These are phyloP conservation scores for Cinclus cinclus DNA, from an alignment of 2,113 vertebrate genomes.

Conservation along the genomic window DNA sequence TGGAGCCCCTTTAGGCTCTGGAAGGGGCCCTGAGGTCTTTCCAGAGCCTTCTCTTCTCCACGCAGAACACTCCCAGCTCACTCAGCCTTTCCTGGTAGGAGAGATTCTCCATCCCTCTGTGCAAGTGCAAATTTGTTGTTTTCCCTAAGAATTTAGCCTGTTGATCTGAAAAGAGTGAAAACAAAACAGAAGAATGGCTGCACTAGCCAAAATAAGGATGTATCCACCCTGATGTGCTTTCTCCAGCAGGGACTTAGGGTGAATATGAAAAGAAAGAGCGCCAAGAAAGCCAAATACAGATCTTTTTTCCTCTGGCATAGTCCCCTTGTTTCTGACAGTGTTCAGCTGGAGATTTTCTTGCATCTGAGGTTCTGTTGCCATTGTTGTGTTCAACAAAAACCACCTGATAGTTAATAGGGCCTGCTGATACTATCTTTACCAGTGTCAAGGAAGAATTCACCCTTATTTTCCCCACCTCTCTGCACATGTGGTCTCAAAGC, in stretches of 20 bases:
- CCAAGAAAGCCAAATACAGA: background rate
- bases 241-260: background rate
- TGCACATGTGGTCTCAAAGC: background rate
- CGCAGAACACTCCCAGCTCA: background rate
- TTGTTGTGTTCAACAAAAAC: fast-evolving
- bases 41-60: background rate
- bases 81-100: background rate
- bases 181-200: background rate
- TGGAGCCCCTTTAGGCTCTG: background rate
- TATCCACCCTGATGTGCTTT: background rate
- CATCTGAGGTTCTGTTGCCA: background rate
- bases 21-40: background rate
- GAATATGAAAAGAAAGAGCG: background rate
- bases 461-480: background rate
- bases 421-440: background rate
- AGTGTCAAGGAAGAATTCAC: background rate
- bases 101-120: background rate
- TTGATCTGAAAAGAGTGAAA: background rate
- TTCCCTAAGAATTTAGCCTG: background rate
- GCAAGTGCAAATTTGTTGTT: background rate
- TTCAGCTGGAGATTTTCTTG: background rate
- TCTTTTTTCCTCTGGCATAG: background rate
- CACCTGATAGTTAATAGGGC: background rate
- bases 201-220: background rate
- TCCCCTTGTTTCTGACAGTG: background rate